Evolutionary conservation across 2,113 vertebrate genomes (phyloP).

Genomic region (rabbit (Oryctolagus cuniculus)): DNA sequence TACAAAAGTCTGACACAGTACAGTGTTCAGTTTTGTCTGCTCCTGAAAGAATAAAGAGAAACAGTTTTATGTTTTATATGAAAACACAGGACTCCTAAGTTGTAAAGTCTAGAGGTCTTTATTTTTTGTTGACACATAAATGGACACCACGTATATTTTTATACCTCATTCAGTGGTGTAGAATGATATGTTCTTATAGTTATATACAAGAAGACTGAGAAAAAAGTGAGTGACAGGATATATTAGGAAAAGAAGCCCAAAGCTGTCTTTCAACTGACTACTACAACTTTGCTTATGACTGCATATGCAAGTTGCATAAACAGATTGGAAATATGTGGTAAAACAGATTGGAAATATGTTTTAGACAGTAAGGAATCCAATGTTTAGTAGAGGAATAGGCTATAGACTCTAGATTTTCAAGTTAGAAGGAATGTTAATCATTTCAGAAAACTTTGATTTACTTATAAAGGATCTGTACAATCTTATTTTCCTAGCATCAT

Average conservation of each 20-base stretch:
- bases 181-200: not conserved
- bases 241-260: not conserved
- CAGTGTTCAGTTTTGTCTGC: conserved; percentile 82
- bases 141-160: not conserved
- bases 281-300: not conserved
- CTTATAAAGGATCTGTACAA: conserved; percentile 10
- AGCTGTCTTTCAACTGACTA: not conserved
- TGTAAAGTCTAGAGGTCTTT: not conserved
- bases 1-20: conserved; percentile 91
- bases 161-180: not conserved
- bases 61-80: not conserved
- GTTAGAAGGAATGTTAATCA: not conserved
- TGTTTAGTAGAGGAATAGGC: not conserved
- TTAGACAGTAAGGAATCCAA: conserved; percentile 20
- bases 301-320: not conserved
- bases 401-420: not conserved
- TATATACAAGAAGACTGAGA: not conserved
- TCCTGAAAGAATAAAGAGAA: conserved; percentile 84
- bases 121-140: not conserved
- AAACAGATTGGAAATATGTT: not conserved
- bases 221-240: not conserved
- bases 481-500: not conserved
- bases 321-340: not conserved
- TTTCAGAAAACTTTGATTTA: conserved; percentile 19
- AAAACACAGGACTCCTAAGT: conserved; percentile 28